These are phyloP conservation scores for Heliconius himera DNA, from an alignment of 1,140 invertebrate species.

Conservation along the genomic window DNA sequence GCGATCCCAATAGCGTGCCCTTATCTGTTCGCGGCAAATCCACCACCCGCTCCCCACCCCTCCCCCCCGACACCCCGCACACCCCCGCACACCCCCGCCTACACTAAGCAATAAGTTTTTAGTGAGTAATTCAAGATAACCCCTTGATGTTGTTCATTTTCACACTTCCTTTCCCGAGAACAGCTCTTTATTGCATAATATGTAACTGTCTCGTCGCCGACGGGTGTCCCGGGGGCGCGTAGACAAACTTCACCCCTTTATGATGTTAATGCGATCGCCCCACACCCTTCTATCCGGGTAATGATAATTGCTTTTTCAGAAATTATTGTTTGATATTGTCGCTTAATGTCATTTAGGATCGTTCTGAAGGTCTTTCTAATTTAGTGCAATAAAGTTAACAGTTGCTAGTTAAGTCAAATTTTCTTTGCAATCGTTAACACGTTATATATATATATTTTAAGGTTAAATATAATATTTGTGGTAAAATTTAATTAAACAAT, in stretches of 20 bases:
- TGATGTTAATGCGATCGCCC: constrained; percentile 78
- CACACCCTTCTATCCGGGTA: constrained; percentile 74
- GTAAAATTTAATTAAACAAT: neutral
- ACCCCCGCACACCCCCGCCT: constrained; percentile 45
- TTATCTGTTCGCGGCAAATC: constrained; percentile 80
- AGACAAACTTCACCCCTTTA: constrained; percentile 76
- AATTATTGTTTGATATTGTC: constrained; percentile 81
- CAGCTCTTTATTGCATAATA: constrained; percentile 81
- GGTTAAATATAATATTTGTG: neutral
- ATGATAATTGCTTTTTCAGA: constrained; percentile 80
- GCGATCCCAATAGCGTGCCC: constrained; percentile 79
- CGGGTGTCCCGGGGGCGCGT: constrained; percentile 72
- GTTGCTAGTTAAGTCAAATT: constrained; percentile 29
- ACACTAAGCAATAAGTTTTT: constrained; percentile 78
- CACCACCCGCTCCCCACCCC: constrained; percentile 46
- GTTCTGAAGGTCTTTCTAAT: constrained; percentile 58
- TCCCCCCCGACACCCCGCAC: constrained; percentile 43
- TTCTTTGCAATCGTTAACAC: neutral
- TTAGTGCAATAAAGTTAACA: constrained; percentile 49
- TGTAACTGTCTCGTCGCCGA: constrained; percentile 78
- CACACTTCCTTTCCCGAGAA: constrained; percentile 81
- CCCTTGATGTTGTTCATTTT: constrained; percentile 82
- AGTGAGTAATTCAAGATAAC: constrained; percentile 82
- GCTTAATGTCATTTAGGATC: constrained; percentile 62
- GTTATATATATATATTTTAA: too few relatives aligned